phyloP scores from a whole-genome alignment of 2,113 vertebrate species.

The Rostratula benghalensis region DNA sequence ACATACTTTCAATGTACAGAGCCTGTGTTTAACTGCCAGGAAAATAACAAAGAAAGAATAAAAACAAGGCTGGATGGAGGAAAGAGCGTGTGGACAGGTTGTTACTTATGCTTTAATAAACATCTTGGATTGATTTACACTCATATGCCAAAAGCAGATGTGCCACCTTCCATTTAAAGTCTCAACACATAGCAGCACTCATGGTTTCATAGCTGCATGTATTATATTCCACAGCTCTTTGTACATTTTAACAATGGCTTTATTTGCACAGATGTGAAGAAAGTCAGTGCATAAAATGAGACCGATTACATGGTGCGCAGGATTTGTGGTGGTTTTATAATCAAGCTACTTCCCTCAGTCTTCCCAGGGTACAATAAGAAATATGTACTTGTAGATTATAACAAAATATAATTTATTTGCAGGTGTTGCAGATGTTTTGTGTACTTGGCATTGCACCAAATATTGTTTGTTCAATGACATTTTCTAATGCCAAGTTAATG shows the following conservation, averaged over 20 bases:
- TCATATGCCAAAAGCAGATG: conserved; percentile 45
- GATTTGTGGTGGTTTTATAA: background rate
- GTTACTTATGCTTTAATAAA: conserved; percentile 36
- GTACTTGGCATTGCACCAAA: background rate
- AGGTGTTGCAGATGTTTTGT: background rate
- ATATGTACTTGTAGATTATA: background rate
- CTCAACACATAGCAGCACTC: background rate
- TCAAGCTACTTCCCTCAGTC: background rate
- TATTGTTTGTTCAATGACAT: background rate
- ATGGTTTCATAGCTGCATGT: background rate
- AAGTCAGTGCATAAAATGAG: conserved; percentile 18
- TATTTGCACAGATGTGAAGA: background rate
- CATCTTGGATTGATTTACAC: conserved; percentile 53
- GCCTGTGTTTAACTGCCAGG: background rate
- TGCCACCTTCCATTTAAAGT: conserved; percentile 47
- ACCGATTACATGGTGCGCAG: background rate
- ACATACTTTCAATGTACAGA: background rate
- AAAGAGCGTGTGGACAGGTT: background rate
- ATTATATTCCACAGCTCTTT: background rate
- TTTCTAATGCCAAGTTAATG: conserved; percentile 34
- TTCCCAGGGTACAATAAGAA: background rate
- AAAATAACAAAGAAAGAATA: conserved; percentile 34
- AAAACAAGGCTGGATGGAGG: background rate
- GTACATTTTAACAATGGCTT: background rate
- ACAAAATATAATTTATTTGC: background rate